Conservation (phyloP, 2,888 invertebrate genomes). For the Venusia cambrica region DNA sequence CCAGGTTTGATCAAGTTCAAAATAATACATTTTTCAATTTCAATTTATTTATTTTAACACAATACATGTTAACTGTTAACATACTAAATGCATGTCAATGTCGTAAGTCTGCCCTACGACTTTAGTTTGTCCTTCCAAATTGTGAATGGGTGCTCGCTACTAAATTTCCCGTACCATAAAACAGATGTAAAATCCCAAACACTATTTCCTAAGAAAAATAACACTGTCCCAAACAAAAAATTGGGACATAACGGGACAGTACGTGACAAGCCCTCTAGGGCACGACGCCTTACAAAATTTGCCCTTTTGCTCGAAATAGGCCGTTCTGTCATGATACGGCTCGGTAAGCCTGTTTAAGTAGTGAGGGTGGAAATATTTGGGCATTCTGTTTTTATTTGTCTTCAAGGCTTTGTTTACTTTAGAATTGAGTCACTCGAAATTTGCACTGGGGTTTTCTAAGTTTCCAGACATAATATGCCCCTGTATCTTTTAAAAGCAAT, state of each 20-base stretch:
- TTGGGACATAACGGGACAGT: conserved; percentile 56
- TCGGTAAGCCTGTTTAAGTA: conserved; percentile 34
- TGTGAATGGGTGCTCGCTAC: conserved; percentile 3
- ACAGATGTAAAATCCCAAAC: conserved; percentile 18
- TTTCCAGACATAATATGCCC: too few relatives aligned
- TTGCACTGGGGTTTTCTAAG: too few relatives aligned
- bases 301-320: conserved; percentile 39
- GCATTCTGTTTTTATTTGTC: conserved; percentile 28
- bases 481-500: too few relatives aligned
- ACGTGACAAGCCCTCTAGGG: conserved; percentile 58
- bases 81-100: too few relatives aligned
- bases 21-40: too few relatives aligned
- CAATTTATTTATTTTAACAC: too few relatives aligned
- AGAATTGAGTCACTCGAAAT: conserved; percentile 8
- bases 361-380: conserved; percentile 25
- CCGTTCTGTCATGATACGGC: conserved; percentile 55
- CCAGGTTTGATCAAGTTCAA: too few relatives aligned
- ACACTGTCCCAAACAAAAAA: conserved; percentile 53
- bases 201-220: conserved; percentile 36
- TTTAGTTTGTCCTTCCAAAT: too few relatives aligned
- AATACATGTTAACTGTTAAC: too few relatives aligned
- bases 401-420: conserved; percentile 22
- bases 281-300: conserved; percentile 29
- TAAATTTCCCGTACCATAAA: conserved; percentile 17
- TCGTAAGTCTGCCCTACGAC: too few relatives aligned